Evolutionary conservation across 2,888 invertebrate species (phyloP), one percentile per base, ranked within the genome.

Genomic region (Didymodactylos carnosus): DNA sequence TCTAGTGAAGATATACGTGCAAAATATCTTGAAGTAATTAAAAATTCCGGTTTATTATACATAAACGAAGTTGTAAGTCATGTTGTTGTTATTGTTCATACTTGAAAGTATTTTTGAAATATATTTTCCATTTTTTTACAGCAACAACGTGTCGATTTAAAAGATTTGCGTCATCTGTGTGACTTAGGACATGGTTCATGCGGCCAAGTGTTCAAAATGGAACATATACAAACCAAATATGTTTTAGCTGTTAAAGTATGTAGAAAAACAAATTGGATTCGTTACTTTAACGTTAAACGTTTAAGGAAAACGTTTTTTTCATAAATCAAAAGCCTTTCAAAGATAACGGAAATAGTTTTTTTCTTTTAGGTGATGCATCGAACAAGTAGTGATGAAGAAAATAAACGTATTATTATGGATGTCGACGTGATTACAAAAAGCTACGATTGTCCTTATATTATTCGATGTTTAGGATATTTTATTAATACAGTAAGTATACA

Each of bases 391-490:
- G 88, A 88, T 0, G 97, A 97, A 83, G 97, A 97, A 84, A 95
- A 93, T 78, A 97, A 97, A 84, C 88, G 98, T 77, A 97, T 98
- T 78, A 90, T 95, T 73, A 97, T 95, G 94, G 98, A 98, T 84
- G 87, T 98, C 77, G 94, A 97, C 84, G 95, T 98, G 70, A 94
- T 98, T 75, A 87, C 94, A n/a, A 91, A 94, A 78, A 94, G 94
- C 29, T 92, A 94, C 80, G 94, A 93, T 84, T 97, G 95, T 84
- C 91, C 90, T 46, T 94, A 90, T 85, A 98, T 98, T 79, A 97
- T 98, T 78, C 89, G 92, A 82, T 98, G 95, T 83, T 87, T 93
- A 80, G 98, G 98, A 53, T 95, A 94, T 85, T 95, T 98, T 85
- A 94, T 98, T 73, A 94, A 92, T 0, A 19, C 62, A 6, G 62